Evolutionary conservation across 2,113 vertebrate species (phyloP).

Genomic region (Halichoeres trimaculatus): DNA sequence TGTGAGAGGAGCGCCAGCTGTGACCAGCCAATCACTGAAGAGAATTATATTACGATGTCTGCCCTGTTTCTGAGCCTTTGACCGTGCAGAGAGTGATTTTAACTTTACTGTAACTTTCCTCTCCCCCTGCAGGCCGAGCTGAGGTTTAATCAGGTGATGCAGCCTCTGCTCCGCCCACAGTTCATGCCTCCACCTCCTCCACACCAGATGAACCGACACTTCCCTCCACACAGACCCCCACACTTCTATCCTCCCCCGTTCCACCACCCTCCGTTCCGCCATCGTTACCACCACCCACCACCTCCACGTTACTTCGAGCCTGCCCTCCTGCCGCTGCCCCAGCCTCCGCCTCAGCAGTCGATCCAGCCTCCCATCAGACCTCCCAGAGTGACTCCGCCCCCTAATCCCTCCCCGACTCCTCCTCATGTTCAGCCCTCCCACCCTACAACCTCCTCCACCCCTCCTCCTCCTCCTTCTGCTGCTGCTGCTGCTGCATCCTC

Average conservation of each 20-base stretch:
- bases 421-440: too few relatives aligned
- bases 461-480: conserved; percentile 1
- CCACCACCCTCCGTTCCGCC: conserved; percentile 5
- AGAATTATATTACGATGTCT: too few relatives aligned
- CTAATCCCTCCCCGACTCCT: conserved; percentile 66
- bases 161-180: conserved; percentile 21
- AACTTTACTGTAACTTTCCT: too few relatives aligned
- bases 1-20: too few relatives aligned
- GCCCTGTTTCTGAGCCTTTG: too few relatives aligned
- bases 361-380: conserved; percentile 19
- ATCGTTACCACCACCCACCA: conserved; percentile 3
- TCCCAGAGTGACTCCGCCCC: conserved; percentile 50
- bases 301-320: background rate
- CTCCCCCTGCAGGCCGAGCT: conserved; percentile 64
- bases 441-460: background rate
- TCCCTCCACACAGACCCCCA: conserved; percentile 42
- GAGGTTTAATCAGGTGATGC: conserved; percentile 58
- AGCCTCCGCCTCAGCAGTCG: background rate
- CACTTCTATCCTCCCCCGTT: conserved; percentile 26
- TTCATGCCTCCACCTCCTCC: conserved; percentile 50
- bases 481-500: background rate
- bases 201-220: conserved; percentile 70
- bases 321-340: too few relatives aligned
- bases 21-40: too few relatives aligned
- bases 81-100: too few relatives aligned